Base-by-base conservation (phyloP, 1,140 invertebrate genomes). In the Drosophila suzukii region DNA sequence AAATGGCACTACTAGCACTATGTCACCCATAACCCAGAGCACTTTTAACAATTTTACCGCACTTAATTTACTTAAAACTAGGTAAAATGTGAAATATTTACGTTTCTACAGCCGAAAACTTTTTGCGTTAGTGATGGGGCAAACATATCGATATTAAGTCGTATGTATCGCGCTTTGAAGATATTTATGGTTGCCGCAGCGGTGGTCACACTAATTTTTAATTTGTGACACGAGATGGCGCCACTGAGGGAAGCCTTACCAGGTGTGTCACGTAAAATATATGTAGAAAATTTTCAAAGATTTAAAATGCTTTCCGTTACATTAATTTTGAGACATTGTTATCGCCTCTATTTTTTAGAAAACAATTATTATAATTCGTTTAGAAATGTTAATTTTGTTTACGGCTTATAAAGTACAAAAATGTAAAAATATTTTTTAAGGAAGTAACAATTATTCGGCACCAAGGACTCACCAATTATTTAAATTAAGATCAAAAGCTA, bases 31-130 rank as follows among this genome's bases (percentile, higher is more conserved):
- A 4, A n/a, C n/a, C 27, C 15, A 11, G 3, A 13, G 20, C 15
- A 34, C 6, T 7, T 41, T 12, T 41, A 30, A 0, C 13, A 12
- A 47, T 13, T n/a, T 53, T 24, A 30, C 27, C 43, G 65, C 65
- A 71, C 67, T 49, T 1, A 13, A 34, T 49, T 47, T 17, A 6
- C n/a, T 17, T 57, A 36, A 49, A 51, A 71, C 15, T 71, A 41
- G 3, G 3, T 41, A 41, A 49, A 43, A 57, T 12, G 57, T 71
- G 32, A 71, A 56, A 71, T 71, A 71, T 71, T 71, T 71, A 71
- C 66, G 58, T 70, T 70, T 68, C 38, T 66, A 50, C 60, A 68
- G 65, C 47, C 47, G 47, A 67, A 63, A 62, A 66, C 55, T 59
- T 65, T 38, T 56, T 46, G 43, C 43, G 17, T 46, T 46, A 46